A percentile compares a stretch with the other conserved stretches of the same genome.
Conservation (phyloP, 37 sponge, comb jelly and placozoan genomes). For the Axinella damicornis region DNA sequence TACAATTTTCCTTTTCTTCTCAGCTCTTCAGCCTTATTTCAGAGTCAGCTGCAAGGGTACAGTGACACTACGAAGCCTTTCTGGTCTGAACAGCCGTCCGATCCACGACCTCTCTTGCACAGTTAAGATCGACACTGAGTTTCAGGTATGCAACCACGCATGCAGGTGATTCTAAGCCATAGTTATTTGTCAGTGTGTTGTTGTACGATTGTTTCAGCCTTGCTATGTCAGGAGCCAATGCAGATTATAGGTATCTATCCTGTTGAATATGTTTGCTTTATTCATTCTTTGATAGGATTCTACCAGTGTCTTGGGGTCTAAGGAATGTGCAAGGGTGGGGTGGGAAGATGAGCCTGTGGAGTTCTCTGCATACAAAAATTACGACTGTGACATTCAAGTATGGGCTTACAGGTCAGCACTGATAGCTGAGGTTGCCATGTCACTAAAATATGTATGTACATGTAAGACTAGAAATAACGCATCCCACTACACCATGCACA, state of each 20-base stretch:
- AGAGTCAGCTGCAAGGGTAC: constrained; percentile 24
- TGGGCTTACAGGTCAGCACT: constrained; percentile 46
- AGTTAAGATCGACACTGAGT: constrained; percentile 28
- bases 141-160: constrained; percentile 17
- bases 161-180: too few relatives aligned
- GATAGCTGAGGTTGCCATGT: too few relatives aligned
- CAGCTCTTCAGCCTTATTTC: constrained; percentile 26
- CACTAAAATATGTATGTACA: background rate
- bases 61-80: constrained; percentile 3
- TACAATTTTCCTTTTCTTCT: background rate
- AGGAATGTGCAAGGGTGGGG: constrained; percentile 22
- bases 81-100: constrained; percentile 1
- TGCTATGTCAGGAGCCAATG: too few relatives aligned
- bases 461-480: background rate
- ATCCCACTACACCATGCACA: too few relatives aligned
- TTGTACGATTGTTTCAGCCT: too few relatives aligned
- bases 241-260: too few relatives aligned
- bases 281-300: background rate
- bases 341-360: constrained; percentile 25
- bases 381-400: constrained; percentile 31
- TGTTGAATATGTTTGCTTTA: too few relatives aligned
- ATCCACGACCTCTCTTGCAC: constrained; percentile 35
- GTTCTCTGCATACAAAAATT: constrained; percentile 12
- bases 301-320: background rate
- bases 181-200: too few relatives aligned